Base-by-base conservation (phyloP, 2,888 invertebrate genomes). In the Teleogryllus oceanicus region DNA sequence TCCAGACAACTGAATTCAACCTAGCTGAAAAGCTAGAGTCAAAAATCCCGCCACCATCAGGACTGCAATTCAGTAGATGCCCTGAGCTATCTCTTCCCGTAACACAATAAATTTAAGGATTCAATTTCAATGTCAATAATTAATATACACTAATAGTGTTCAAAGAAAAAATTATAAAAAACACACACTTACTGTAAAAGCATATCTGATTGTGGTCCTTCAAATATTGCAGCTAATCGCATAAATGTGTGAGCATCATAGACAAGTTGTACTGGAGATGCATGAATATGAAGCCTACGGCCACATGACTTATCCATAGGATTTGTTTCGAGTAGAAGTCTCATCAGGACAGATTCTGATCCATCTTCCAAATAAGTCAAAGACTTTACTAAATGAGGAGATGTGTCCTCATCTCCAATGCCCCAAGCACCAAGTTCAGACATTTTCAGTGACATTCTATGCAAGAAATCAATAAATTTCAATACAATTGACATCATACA, bases 231-330 rank as follows among this genome's bases (percentile, higher is more conserved):
- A 0, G 93, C 90, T n/a, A 98, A 88, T 84, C 94, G 92, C 82
- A 96, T 93, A 81, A 99, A 92, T 0, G 99, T 98, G 83, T 92
- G 90, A 5, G 97, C 96, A 89, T 99, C 96, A 86, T 97, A 99
- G 8, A 95, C 89, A 18, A 99, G 92, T 87, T 95, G 93, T 62
- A 99, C 87, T 0, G 99, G 97, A 83, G 92, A 91, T 0, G 96
- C 93, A 4, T 89, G 89, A 1, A 98, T 89, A 83, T 92, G 90
- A 0, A 99, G 89, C 77, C 94, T 90, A 86, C 97, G 96, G 84
- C 96, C 95, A 85, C 94, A 97, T 77, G 88, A 86, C 85, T 91
- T 90, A 88, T 97, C 94, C 49, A 97, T 85, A 0, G 99, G 99
- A 89, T 98, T 97, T 0, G 94, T 96, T 87, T 99, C 98, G 85